A percentile compares a stretch with the other conserved stretches of the same genome.
phyloP scores from a whole-genome alignment of 2,888 invertebrate species.

The Ethmia dodecea region DNA sequence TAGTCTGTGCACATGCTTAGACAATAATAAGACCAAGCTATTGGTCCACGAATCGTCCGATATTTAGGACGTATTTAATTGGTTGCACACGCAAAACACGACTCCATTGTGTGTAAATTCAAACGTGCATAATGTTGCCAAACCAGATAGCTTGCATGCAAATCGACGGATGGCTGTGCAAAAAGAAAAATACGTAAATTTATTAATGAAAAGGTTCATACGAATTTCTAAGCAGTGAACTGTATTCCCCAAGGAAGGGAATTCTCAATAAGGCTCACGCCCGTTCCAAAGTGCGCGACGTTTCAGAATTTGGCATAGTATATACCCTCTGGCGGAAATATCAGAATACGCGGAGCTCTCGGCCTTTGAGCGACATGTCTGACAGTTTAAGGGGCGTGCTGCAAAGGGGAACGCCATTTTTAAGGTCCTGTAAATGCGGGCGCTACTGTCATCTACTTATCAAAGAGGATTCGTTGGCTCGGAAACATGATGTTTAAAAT shows the following conservation, averaged over 20 bases:
- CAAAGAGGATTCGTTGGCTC: too few species aligned
- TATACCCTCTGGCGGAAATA: constrained; percentile 39
- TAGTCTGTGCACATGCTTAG: too few species aligned
- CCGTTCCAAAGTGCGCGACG: neutral
- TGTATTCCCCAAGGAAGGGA: constrained; percentile 20
- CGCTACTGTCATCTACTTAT: too few species aligned
- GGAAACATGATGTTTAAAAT: too few species aligned
- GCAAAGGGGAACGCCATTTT: constrained; percentile 7
- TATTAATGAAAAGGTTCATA: constrained; percentile 7
- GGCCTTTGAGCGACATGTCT: constrained; percentile 41
- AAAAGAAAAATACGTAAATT: neutral
- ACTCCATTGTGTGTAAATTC: constrained; percentile 61
- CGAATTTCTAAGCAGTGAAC: constrained; percentile 17
- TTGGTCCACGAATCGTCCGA: constrained; percentile 26
- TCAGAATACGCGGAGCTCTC: constrained; percentile 43
- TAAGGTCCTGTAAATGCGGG: constrained; percentile 5
- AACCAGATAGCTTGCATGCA: too few species aligned
- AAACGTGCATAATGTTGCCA: too few species aligned
- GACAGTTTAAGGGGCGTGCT: constrained; percentile 35
- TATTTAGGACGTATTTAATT: constrained; percentile 51
- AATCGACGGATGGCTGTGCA: too few species aligned
- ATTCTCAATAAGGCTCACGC: constrained; percentile 14
- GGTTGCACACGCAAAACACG: constrained; percentile 49
- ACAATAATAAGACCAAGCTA: constrained; percentile 12
- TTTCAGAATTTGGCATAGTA: too few species aligned